Base-by-base conservation (phyloP, 1,140 invertebrate species). In the Eumeta japonica region DNA sequence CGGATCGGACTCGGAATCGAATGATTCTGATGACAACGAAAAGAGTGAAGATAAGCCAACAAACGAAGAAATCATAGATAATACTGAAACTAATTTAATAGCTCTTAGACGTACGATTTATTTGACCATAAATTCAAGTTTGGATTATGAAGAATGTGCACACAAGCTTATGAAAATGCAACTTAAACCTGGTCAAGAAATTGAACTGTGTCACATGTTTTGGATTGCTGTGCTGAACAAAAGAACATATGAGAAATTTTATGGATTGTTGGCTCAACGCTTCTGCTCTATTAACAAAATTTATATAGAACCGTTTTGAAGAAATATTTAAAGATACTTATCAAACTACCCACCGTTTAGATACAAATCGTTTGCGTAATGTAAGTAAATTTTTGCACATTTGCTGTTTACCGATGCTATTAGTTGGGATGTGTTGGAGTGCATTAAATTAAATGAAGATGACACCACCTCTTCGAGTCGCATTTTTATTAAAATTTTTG, bases 371-470 rank as follows among this genome's bases (percentile, higher is more conserved):
- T 48, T 74, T 99, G 10, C 76, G 97, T n/a, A 99, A 99, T 78
- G 93, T 99, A 0, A 92, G 94, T 45, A 97, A 97, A 64, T 95
- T 99, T 97, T 98, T 78, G 92, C 93, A 2, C 97, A 99, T 79
- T 77, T 99, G 1, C 75, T 99, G 0, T 91, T 92, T 53, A 97
- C 95, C 0, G 97, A 99, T 76, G 92, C 97, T 0, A 98, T 99
- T 35, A 87, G 90, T 47, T 94, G 87, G 94, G 89, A 86, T 62
- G 92, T 94, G 1, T 62, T 99, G 30, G 81, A 85, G 11, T 87
- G 87, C 56, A 90, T 99, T 11, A 88, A 88, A 58, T 62, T 99
- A 16, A 99, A 94, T 55, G 94, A 98, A 78, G 91, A 97, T 29
- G 95, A 98, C 45, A 99, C 96, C 0, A 97, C 94, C 0, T 96